Conservation (phyloP, 2,888 invertebrate species). For the Periphyllus acericola region DNA sequence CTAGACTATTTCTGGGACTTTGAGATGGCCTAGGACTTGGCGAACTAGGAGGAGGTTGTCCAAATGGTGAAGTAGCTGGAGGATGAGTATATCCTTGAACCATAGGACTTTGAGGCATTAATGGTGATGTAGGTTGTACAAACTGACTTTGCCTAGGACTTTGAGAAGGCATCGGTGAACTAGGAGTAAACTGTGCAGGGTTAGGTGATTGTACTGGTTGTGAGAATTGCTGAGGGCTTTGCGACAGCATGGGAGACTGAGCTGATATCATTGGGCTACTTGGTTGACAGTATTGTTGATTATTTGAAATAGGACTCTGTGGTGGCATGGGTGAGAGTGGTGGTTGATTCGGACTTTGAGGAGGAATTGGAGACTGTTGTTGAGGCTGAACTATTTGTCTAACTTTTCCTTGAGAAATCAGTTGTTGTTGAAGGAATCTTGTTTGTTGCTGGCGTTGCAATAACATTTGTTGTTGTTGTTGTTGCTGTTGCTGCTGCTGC, state of each 20-base stretch:
- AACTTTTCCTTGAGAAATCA: conserved; percentile 63
- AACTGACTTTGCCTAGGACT: conserved; percentile 66
- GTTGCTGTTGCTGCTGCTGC: conserved; percentile 66
- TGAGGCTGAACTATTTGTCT: conserved; percentile 64
- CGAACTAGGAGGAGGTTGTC: conserved; percentile 57
- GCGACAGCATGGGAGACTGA: conserved; percentile 66
- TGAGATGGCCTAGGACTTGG: conserved; percentile 60
- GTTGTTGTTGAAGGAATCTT: conserved; percentile 62
- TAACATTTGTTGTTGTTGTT: conserved; percentile 62
- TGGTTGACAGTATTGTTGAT: conserved; percentile 61
- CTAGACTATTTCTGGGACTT: conserved; percentile 59
- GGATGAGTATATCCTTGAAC: conserved; percentile 62
- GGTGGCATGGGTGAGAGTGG: conserved; percentile 62
- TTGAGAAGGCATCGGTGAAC: conserved; percentile 69
- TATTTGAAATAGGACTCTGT: conserved; percentile 62
- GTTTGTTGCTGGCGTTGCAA: conserved; percentile 63
- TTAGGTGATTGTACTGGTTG: conserved; percentile 54
- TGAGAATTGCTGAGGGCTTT: conserved; percentile 63
- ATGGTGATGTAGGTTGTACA: conserved; percentile 70
- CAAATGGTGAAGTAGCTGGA: conserved; percentile 58
- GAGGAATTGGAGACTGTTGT: conserved; percentile 69
- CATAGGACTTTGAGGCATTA: conserved; percentile 66
- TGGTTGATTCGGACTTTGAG: conserved; percentile 65
- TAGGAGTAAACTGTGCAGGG: conserved; percentile 65
- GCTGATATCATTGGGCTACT: conserved; percentile 65